Conservation (phyloP, 2,888 invertebrate species). For the Dicyrtoma fusca region DNA sequence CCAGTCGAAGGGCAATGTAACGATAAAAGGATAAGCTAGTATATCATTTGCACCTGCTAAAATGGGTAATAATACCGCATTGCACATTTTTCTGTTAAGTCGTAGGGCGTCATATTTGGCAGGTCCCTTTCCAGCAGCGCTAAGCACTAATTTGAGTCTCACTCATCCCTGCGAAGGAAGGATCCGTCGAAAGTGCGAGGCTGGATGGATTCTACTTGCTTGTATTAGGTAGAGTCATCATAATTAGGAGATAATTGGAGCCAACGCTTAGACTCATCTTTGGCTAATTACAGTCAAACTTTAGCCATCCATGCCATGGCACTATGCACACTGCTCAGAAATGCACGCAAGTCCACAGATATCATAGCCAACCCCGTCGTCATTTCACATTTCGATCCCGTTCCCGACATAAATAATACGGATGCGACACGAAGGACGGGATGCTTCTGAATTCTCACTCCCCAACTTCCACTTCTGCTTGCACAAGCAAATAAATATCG, state of each 20-base stretch:
- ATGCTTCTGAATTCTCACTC: too few species aligned
- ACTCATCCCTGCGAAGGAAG: constrained; percentile 1
- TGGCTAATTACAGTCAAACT: constrained; percentile 25
- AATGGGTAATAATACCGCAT: too few species aligned
- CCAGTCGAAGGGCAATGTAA: too few species aligned
- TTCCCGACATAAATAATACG: not conserved
- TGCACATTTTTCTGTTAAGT: too few species aligned
- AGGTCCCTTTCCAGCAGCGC: too few species aligned
- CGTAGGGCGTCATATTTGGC: too few species aligned
- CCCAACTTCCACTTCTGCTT: too few species aligned
- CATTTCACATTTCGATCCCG: not conserved
- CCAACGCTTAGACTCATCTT: constrained; percentile 25
- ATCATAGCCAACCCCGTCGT: not conserved
- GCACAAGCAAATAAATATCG: too few species aligned
- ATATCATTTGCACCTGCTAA: too few species aligned
- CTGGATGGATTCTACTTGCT: not conserved
- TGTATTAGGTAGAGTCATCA: constrained; percentile 17
- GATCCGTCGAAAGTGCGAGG: not conserved
- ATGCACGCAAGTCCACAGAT: not conserved
- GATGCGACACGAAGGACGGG: too few species aligned
- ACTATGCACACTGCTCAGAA: not conserved
- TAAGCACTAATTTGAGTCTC: constrained; percentile 4
- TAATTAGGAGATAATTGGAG: constrained; percentile 35
- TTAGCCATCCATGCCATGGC: not conserved
- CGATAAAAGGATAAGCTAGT: too few species aligned